Evolutionary conservation across 64 coral and sea anemone genomes (phyloP).

Genomic region (Montipora cactus): DNA sequence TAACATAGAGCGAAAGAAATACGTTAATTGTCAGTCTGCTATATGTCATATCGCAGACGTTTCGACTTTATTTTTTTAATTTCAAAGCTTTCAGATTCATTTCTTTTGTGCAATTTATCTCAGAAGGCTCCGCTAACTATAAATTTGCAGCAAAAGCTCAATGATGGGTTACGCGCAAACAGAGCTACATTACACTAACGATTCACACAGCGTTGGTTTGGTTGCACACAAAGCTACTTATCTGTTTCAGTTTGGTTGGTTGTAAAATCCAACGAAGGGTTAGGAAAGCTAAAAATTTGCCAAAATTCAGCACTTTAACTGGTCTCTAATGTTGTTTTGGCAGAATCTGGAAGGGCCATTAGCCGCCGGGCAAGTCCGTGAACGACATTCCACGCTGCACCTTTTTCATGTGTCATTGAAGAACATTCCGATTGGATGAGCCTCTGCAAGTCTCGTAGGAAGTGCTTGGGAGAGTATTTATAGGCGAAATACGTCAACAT

Average conservation of each 20-base stretch:
- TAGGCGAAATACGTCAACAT: not conserved
- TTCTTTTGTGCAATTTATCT: not conserved
- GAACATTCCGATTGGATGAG: not conserved
- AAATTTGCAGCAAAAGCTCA: not conserved
- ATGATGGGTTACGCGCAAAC: not conserved
- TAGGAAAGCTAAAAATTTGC: not conserved
- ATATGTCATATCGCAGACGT: not conserved
- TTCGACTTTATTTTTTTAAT: not conserved
- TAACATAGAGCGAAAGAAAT: not conserved
- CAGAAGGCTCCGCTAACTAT: not conserved
- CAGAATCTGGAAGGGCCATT: conserved; percentile 18
- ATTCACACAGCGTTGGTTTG: not conserved
- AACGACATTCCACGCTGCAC: not conserved
- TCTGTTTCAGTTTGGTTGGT: not conserved
- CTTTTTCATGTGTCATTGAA: not conserved
- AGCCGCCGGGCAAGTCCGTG: not conserved
- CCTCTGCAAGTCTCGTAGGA: not conserved
- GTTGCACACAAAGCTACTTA: not conserved
- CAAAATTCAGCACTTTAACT: not conserved
- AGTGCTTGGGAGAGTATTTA: not conserved
- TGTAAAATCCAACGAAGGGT: not conserved
- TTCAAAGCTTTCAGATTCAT: not conserved
- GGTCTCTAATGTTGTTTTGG: not conserved
- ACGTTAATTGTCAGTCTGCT: not conserved
- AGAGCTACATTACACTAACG: not conserved